These are phyloP conservation scores for Lucilia cuprina DNA, from an alignment of 1,140 invertebrate genomes.

Conservation along the genomic window DNA sequence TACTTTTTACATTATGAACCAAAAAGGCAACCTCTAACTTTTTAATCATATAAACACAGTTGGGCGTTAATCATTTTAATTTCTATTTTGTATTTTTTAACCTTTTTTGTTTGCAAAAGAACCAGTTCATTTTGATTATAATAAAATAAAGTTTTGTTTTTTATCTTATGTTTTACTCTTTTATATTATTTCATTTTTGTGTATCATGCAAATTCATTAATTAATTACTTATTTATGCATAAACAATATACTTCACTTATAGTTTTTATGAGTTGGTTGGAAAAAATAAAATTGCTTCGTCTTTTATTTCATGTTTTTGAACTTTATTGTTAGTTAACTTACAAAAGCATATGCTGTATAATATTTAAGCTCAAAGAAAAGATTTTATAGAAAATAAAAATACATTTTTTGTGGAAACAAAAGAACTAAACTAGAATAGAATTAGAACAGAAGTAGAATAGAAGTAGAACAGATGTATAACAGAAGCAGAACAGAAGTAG, in stretches of 20 bases:
- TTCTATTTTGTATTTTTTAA: background rate
- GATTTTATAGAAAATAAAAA: background rate
- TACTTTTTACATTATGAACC: background rate
- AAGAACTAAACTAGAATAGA: too few species aligned
- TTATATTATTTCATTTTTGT: background rate
- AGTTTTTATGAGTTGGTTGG: background rate
- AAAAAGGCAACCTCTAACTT: background rate
- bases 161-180: background rate
- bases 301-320: background rate
- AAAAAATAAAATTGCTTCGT: background rate
- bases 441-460: too few species aligned
- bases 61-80: slow-evolving; percentile 20
- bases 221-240: slow-evolving; percentile 15
- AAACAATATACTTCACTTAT: background rate
- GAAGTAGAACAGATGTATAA: too few species aligned
- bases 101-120: background rate
- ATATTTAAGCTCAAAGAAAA: background rate
- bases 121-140: background rate
- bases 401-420: too few species aligned
- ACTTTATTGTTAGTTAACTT: background rate
- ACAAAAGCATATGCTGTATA: background rate
- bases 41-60: background rate
- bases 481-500: too few species aligned
- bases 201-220: background rate
- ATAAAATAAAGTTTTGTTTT: background rate